Evolutionary conservation across 1,140 invertebrate genomes (phyloP).

Genomic region (Cherax destructor): DNA sequence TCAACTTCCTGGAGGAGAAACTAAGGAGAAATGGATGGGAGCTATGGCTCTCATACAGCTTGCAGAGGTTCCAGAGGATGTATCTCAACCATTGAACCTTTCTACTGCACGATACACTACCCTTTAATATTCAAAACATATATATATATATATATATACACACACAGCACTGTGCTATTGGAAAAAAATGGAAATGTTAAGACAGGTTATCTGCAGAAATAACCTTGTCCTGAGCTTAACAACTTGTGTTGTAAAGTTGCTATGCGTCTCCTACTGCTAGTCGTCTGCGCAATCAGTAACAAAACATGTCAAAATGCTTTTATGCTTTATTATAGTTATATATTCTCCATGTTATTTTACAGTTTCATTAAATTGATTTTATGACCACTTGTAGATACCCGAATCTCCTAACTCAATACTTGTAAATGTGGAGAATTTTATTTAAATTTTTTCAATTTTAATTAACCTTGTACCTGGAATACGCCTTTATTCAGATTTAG

Average conservation of each 20-base stretch:
- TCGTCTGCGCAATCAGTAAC: conserved; percentile 64
- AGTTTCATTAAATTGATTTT: conserved; percentile 16
- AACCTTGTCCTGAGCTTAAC: conserved; percentile 37
- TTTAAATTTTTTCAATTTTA: conserved; percentile 1
- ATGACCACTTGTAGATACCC: conserved; percentile 29
- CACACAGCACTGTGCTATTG: too few species aligned
- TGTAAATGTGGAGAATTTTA: conserved; percentile 30
- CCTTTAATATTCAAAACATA: conserved; percentile 49
- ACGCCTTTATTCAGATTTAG: conserved; percentile 57
- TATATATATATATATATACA: too few species aligned
- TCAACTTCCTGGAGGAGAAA: conserved; percentile 72
- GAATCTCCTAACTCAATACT: not conserved
- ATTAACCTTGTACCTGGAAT: conserved; percentile 64
- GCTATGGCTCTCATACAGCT: conserved; percentile 83
- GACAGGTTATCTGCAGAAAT: conserved; percentile 29
- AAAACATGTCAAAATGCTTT: conserved; percentile 54
- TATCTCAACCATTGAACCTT: conserved; percentile 71
- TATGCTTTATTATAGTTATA: conserved; percentile 61
- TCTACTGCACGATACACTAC: conserved; percentile 71
- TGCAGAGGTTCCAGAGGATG: conserved; percentile 73
- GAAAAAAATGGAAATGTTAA: not conserved
- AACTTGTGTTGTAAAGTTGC: conserved; percentile 55
- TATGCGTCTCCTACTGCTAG: conserved; percentile 59
- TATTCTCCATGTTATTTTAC: conserved; percentile 43
- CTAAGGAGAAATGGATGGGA: conserved; percentile 80